Evolutionary conservation across 2,888 invertebrate species (phyloP).

Genomic region (Trissonchulus latispiculum): DNA sequence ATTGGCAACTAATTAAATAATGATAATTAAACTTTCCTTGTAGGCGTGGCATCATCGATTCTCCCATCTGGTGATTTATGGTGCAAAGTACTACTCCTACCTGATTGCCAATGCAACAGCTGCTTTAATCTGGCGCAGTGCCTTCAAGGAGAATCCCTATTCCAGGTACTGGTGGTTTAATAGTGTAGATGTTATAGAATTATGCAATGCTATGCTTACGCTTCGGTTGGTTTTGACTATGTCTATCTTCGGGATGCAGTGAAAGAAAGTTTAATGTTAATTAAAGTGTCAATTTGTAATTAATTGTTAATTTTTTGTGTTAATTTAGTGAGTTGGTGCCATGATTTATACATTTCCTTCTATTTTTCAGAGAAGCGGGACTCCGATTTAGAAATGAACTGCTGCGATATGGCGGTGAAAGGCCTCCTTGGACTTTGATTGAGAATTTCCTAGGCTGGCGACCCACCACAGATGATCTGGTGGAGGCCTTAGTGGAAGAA

Average conservation of each 20-base stretch:
- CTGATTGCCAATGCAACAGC: constrained; percentile 85
- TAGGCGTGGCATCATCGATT: constrained; percentile 90
- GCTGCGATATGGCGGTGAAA: constrained; percentile 9
- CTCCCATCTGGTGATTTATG: constrained; percentile 92
- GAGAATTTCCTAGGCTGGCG: constrained; percentile 30
- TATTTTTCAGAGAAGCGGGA: constrained; percentile 7
- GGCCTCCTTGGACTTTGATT: constrained; percentile 1
- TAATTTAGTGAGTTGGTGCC: too few relatives aligned
- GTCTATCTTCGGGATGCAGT: too few relatives aligned
- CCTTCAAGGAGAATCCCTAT: constrained; percentile 65
- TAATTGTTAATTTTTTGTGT: too few relatives aligned
- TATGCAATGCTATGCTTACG: too few relatives aligned
- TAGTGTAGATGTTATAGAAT: background rate
- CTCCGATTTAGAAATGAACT: background rate
- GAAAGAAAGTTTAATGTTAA: too few relatives aligned
- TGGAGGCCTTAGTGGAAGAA: background rate
- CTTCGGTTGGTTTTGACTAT: too few relatives aligned
- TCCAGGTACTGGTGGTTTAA: background rate
- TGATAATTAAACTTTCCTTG: background rate
- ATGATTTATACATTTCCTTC: too few relatives aligned
- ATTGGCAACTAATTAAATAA: too few relatives aligned
- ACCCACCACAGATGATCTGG: constrained; percentile 31
- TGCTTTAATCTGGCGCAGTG: constrained; percentile 78
- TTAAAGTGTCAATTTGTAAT: too few relatives aligned
- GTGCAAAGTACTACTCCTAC: constrained; percentile 97